These are phyloP conservation scores for Nycteola revayana DNA, from an alignment of 2,888 invertebrate species.

Conservation along the genomic window DNA sequence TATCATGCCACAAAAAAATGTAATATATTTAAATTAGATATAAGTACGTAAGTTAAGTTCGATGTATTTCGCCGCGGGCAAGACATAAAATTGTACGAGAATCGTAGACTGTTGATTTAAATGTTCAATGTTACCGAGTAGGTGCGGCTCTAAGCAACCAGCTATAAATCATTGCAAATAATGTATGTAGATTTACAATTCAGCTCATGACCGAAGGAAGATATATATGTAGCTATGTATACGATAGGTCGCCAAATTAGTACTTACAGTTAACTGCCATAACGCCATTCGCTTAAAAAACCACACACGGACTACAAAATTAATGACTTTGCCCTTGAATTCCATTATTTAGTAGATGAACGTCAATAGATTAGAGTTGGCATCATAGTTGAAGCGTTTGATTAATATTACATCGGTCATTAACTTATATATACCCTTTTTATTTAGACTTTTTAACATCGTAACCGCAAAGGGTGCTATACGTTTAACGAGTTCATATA, in stretches of 20 bases:
- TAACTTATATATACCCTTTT: too few species aligned
- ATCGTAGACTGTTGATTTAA: too few species aligned
- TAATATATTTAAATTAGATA: too few species aligned
- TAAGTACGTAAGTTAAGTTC: too few species aligned
- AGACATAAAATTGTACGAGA: too few species aligned
- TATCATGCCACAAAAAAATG: too few species aligned
- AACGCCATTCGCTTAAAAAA: slow-evolving; percentile 43
- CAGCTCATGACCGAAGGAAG: slow-evolving; percentile 40
- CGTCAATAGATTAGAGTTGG: too few species aligned
- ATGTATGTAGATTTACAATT: slow-evolving; percentile 39
- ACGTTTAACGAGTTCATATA: too few species aligned
- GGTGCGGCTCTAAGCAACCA: slow-evolving; percentile 24
- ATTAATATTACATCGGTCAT: slow-evolving; percentile 11
- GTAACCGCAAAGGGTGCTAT: too few species aligned
- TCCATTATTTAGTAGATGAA: neutral
- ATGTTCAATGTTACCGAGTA: slow-evolving; percentile 6
- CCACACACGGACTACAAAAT: slow-evolving; percentile 6
- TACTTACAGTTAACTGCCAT: slow-evolving; percentile 30
- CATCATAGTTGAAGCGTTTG: too few species aligned
- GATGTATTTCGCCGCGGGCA: too few species aligned
- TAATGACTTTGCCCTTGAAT: slow-evolving; percentile 16
- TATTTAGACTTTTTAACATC: too few species aligned
- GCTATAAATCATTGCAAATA: slow-evolving; percentile 35
- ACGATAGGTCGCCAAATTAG: slow-evolving; percentile 9
- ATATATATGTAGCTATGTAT: slow-evolving; percentile 28